Base-by-base conservation (phyloP, 1,140 invertebrate species). In the Scaptomyza graminum region DNA sequence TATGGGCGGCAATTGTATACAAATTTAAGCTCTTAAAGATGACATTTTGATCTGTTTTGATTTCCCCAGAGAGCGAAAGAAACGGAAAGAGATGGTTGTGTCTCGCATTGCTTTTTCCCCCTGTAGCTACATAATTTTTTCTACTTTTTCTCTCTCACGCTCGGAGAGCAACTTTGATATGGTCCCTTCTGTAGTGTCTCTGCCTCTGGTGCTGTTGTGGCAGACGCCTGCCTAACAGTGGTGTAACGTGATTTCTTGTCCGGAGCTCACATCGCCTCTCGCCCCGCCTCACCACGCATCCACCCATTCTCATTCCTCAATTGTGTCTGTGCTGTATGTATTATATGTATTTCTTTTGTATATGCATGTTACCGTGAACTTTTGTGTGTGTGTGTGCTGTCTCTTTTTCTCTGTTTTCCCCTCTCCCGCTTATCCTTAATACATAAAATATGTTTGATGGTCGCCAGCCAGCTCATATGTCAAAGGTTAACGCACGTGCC, bases 21-120 rank as follows among this genome's bases (percentile, higher is more conserved):
- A 89, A 89, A 89, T 89, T 87, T 90, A 90, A 87, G 87, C 87
- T 87, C 87, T 90, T 90, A 90, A 90, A 90, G 87, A 90, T 90
- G 87, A 83, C 87, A 90, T 90, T 90, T 90, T 90, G 87, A 87
- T 87, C 87, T 90, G 88, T 83, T 90, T 90, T 90, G 87, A 90
- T 90, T 90, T 90, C 87, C 87, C 82, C 64, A 68, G 87, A 76
- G 79, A 66, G 28, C 28, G 28, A 31, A 5, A 64, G 46, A 18
- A 22, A 28, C 16, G n/a, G 18, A 5, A 13, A 12, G 44, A 49
- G 39, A 59, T 8, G 8, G 7, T 8, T 3, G 37, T 41, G 37
- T 41, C 12, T 39, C 37, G 37, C 37, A 6, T 5, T 31, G 5
- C 28, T 5, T 31, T 28, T 5, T 22, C 18, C 18, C 18, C 18